Percentiles rank a stretch among this genome's conserved stretches.
Evolutionary conservation across 2,113 vertebrate genomes (phyloP).

Genomic region (Eurystomus gularis): DNA sequence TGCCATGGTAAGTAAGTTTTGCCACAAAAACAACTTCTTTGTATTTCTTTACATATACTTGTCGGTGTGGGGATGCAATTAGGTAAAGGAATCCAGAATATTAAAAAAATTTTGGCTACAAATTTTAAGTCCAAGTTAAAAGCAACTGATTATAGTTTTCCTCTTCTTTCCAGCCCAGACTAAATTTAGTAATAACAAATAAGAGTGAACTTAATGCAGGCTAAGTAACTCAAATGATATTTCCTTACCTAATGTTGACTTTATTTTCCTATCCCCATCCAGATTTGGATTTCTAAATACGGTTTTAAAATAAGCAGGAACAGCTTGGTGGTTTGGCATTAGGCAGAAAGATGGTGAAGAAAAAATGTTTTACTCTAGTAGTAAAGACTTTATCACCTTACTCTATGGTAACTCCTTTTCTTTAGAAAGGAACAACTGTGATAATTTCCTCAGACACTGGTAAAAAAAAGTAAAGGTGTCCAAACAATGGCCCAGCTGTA

Average conservation of each 20-base stretch:
- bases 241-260: constrained; percentile 30
- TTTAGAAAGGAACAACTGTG: background rate
- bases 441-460: background rate
- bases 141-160: constrained; percentile 5
- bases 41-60: background rate
- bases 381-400: background rate
- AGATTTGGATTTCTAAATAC: constrained; percentile 42
- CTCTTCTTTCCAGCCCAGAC: background rate
- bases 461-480: background rate
- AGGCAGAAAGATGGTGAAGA: background rate
- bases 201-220: constrained; percentile 9
- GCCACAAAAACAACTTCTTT: background rate
- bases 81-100: background rate
- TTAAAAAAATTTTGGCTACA: background rate
- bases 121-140: background rate
- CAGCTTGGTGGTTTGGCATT: background rate
- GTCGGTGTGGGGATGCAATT: background rate
- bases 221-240: background rate
- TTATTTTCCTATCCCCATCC: background rate
- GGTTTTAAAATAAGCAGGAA: background rate
- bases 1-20: background rate
- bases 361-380: background rate
- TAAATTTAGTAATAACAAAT: constrained; percentile 49
- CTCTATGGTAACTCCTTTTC: background rate
- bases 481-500: background rate